Conservation (phyloP, 1,140 invertebrate genomes). For the Polypedilum vanderplanki region DNA sequence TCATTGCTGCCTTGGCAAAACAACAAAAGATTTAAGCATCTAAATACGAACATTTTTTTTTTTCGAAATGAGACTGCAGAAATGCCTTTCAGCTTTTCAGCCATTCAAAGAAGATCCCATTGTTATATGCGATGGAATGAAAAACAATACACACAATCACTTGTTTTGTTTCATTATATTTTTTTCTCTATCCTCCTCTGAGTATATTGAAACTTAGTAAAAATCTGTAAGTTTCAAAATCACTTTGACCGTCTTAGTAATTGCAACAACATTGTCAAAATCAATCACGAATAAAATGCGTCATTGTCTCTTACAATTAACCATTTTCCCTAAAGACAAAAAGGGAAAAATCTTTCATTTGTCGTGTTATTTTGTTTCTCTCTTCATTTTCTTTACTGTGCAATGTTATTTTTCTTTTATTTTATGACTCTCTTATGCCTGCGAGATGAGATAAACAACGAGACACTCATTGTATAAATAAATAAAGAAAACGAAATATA, state of each 20-base stretch:
- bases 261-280: too few species aligned
- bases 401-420: background rate
- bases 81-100: constrained; percentile 5
- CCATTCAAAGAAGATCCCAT: background rate
- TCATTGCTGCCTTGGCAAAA: background rate
- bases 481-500: constrained; percentile 3
- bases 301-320: too few species aligned
- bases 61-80: background rate
- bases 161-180: constrained; percentile 19
- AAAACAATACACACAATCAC: constrained; percentile 18
- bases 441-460: constrained; percentile 10
- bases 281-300: too few species aligned
- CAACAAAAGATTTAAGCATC: too few species aligned
- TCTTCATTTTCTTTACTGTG: too few species aligned
- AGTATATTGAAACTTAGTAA: too few species aligned
- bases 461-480: constrained; percentile 13
- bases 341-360: too few species aligned
- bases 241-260: too few species aligned
- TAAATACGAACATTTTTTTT: background rate
- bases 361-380: too few species aligned
- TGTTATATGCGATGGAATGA: constrained; percentile 4
- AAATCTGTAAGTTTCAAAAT: too few species aligned
- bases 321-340: too few species aligned
- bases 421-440: background rate
- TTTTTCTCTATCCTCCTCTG: background rate